phyloP scores from a whole-genome alignment of 2,888 invertebrate species.

The Noctuana brunneofusca region DNA sequence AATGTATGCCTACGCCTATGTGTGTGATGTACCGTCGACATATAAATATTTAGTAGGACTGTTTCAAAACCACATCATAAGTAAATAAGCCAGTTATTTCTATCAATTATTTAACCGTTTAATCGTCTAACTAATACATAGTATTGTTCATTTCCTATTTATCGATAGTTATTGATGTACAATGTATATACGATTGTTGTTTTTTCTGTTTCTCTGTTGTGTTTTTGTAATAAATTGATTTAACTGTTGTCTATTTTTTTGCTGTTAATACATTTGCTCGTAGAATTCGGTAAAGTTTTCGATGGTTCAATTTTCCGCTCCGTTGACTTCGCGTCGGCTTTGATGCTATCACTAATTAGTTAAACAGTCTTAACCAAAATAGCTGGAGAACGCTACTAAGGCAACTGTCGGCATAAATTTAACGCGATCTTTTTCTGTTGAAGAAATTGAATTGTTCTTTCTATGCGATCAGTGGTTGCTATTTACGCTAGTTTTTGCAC shows the following conservation, averaged over 20 bases:
- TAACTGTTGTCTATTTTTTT: neutral
- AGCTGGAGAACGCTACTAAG: slow-evolving; percentile 9
- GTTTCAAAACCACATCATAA: neutral
- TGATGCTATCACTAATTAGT: slow-evolving; percentile 31
- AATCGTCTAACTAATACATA: too few relatives aligned
- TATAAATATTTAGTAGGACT: slow-evolving; percentile 2
- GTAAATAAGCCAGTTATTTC: neutral
- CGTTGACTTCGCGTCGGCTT: slow-evolving; percentile 21
- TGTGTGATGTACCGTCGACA: slow-evolving; percentile 12
- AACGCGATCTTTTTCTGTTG: neutral
- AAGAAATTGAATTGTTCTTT: neutral
- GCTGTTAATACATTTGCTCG: slow-evolving; percentile 2
- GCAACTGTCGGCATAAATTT: slow-evolving; percentile 11
- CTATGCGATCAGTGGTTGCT: too few relatives aligned
- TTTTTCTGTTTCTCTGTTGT: too few relatives aligned
- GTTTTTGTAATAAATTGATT: too few relatives aligned
- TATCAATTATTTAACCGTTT: too few relatives aligned
- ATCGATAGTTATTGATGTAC: too few relatives aligned
- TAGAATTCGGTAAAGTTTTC: slow-evolving; percentile 28
- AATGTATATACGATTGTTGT: too few relatives aligned
- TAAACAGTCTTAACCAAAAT: slow-evolving; percentile 26
- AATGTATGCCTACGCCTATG: slow-evolving; percentile 6
- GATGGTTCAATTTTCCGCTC: slow-evolving; percentile 28
- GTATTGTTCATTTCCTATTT: too few relatives aligned
- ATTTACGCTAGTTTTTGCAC: too few relatives aligned